Conservation (phyloP, 2,888 invertebrate genomes). For the Timema podura region DNA sequence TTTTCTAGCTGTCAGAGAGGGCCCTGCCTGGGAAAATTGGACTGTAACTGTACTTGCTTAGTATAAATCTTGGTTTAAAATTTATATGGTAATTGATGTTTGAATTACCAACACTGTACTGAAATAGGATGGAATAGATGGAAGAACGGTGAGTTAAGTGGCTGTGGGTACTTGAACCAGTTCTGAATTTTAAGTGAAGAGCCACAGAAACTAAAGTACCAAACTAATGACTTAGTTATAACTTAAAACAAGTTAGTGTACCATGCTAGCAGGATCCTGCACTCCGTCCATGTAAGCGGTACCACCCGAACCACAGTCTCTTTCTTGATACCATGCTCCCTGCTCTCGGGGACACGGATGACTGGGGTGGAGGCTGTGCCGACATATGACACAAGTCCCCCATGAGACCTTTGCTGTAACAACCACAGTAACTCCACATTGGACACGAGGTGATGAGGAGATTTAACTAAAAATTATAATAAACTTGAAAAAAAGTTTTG, state of each 20-base stretch:
- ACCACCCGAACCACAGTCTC: slow-evolving; percentile 29
- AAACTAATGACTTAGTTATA: too few species aligned
- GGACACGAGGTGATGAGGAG: background rate
- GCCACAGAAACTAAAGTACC: too few species aligned
- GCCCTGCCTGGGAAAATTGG: too few species aligned
- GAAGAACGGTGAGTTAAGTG: too few species aligned
- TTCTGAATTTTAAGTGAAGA: too few species aligned
- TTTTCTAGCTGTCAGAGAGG: too few species aligned
- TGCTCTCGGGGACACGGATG: slow-evolving; percentile 14
- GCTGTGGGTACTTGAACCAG: too few species aligned
- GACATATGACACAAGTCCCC: slow-evolving; percentile 15
- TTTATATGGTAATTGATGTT: too few species aligned
- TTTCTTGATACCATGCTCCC: slow-evolving; percentile 16
- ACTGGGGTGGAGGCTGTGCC: slow-evolving; percentile 16
- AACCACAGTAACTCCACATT: background rate
- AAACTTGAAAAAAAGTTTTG: slow-evolving; percentile 15
- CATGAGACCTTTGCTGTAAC: slow-evolving; percentile 20
- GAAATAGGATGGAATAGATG: too few species aligned
- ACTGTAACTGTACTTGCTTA: too few species aligned
- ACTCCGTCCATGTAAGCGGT: slow-evolving; percentile 28
- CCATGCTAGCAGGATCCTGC: slow-evolving; percentile 7
- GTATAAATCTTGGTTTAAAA: too few species aligned
- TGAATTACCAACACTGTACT: too few species aligned
- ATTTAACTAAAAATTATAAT: background rate
- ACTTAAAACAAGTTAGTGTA: background rate